Evolutionary conservation across 2,888 invertebrate species (phyloP).

Genomic region (Gerris lacustris): DNA sequence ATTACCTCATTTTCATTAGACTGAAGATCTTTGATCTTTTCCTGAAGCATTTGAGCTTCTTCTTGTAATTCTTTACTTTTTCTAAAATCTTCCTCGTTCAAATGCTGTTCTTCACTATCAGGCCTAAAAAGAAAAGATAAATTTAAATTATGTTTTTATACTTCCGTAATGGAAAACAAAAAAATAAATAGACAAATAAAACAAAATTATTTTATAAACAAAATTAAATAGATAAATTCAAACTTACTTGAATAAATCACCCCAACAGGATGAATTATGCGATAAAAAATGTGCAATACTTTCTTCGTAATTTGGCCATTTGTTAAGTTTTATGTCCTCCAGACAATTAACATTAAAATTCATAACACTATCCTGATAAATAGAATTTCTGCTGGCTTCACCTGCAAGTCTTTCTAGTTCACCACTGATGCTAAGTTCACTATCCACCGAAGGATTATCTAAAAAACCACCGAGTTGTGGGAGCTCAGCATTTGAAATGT

Average conservation of each 20-base stretch:
- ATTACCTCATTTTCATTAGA: slow-evolving; percentile 8
- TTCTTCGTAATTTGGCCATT: neutral
- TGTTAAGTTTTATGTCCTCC: neutral
- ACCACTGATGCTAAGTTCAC: too few species aligned
- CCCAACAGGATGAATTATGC: neutral
- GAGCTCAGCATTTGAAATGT: too few species aligned
- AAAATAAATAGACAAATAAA: too few species aligned
- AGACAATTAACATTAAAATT: too few species aligned
- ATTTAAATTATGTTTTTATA: neutral
- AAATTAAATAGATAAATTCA: neutral
- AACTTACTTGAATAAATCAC: neutral
- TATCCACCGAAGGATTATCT: too few species aligned
- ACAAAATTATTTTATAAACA: too few species aligned
- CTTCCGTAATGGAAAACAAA: neutral
- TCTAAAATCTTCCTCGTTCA: slow-evolving; percentile 6
- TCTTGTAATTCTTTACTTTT: slow-evolving; percentile 5
- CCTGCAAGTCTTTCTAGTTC: too few species aligned
- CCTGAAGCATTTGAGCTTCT: neutral
- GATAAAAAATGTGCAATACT: neutral
- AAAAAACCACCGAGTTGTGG: too few species aligned
- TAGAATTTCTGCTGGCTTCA: too few species aligned
- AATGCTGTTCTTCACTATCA: slow-evolving; percentile 3
- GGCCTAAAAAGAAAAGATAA: neutral
- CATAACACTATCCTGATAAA: too few species aligned
- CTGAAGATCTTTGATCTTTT: slow-evolving; percentile 1